Conservation (phyloP, 2,113 vertebrate genomes). For the Entelurus aequoreus region DNA sequence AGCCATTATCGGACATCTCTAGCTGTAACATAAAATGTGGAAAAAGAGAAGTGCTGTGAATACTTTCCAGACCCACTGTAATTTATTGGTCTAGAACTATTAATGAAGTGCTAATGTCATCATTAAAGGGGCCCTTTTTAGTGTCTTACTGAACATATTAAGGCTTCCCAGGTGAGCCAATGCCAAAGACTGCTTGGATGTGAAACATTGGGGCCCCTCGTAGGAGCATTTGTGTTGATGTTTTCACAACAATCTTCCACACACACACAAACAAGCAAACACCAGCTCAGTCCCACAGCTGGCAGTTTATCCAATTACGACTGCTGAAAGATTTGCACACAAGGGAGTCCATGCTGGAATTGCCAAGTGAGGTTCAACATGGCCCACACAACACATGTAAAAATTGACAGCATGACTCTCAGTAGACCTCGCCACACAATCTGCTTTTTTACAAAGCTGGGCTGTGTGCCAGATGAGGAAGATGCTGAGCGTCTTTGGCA, state of each 20-base stretch:
- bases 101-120: too few species aligned
- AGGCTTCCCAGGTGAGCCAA: too few species aligned
- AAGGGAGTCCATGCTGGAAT: conserved; percentile 37
- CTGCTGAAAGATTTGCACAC: conserved; percentile 26
- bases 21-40: too few species aligned
- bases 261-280: background rate
- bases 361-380: conserved; percentile 34
- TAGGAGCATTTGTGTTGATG: too few species aligned
- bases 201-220: too few species aligned
- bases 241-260: conserved; percentile 2
- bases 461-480: conserved; percentile 18
- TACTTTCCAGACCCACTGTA: too few species aligned
- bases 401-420: conserved; percentile 38
- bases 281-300: conserved; percentile 15
- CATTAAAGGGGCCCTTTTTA: too few species aligned
- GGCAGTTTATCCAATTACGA: conserved; percentile 49
- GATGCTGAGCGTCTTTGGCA: conserved; percentile 10
- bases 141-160: too few species aligned
- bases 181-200: too few species aligned
- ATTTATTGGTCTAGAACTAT: too few species aligned
- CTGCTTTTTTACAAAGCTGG: conserved; percentile 14
- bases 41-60: too few species aligned
- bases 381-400: conserved; percentile 22
- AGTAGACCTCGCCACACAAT: conserved; percentile 27
- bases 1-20: too few species aligned